Base-by-base conservation (phyloP, 2,113 vertebrate species). In the Calcarius ornatus region DNA sequence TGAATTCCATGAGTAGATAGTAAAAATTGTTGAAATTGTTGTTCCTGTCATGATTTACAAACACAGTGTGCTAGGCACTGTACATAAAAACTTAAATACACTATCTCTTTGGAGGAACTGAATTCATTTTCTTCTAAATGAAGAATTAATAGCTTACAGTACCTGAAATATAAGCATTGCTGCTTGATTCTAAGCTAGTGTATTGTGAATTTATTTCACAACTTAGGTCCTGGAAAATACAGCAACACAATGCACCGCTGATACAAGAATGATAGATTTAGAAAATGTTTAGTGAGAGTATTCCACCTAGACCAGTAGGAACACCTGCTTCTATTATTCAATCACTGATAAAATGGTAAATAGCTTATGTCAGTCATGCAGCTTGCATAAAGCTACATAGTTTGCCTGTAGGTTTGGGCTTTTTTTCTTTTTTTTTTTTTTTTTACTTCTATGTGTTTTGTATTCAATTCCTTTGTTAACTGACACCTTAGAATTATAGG, bases 281-380 rank as follows among this genome's bases (percentile, higher is more conserved):
- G 88, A 95, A 97, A 97, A 97, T 97, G 96, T 96, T 97, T 94
- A 94, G 92, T 78, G 89, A 95, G 88, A 93, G 73, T 97, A 96
- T 97, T 97, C 96, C 68, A 75, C 95, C 96, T 94, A 96, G 94
- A 96, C 92, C 95, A 95, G 95, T 96, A 96, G 96, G 96, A 97
- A 97, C 96, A 97, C 97, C 97, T 97, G 97, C 96, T 97, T 96
- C 97, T 97, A 96, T 98, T 98, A 97, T 98, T 96, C 96, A 85
- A 28, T 97, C 96, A 94, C 96, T 96, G 97, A 98, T 98, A 97
- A 98, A 97, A 97, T 97, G 96, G 96, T 97, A 98, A 98, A 97
- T 96, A 97, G 95, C 96, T 96, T 90, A 72, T 97, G 96, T 97
- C 95, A 97, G 96, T 95, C 95, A 95, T 95, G 93, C 93, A 95